Conservation (phyloP, 2,888 invertebrate species). For the Dascillus cervinus region DNA sequence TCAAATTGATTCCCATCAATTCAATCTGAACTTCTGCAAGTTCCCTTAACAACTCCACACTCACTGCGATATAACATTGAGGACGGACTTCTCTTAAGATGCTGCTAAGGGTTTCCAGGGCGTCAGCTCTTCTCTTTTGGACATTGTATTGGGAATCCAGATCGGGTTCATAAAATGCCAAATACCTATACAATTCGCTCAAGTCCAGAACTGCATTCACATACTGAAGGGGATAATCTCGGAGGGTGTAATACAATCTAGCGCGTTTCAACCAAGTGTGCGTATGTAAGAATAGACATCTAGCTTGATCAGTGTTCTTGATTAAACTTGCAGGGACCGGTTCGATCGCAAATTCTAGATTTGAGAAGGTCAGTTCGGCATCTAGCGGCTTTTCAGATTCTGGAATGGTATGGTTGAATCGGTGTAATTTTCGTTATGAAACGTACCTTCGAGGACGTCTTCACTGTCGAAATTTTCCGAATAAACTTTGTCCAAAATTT, state of each 20-base stretch:
- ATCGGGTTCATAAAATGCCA: constrained; percentile 66
- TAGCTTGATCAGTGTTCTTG: constrained; percentile 43
- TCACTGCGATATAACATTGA: constrained; percentile 45
- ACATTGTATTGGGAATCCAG: constrained; percentile 53
- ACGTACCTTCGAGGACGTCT: not conserved
- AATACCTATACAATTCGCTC: constrained; percentile 57
- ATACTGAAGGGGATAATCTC: constrained; percentile 51
- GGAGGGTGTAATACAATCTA: constrained; percentile 50
- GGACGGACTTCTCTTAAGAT: constrained; percentile 50
- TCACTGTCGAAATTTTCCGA: constrained; percentile 2
- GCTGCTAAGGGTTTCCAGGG: constrained; percentile 50
- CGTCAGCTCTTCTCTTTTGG: constrained; percentile 52
- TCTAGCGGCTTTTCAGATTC: not conserved
- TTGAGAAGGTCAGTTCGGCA: constrained; percentile 18
- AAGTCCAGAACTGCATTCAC: constrained; percentile 52
- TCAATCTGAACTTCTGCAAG: constrained; percentile 56
- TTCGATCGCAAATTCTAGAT: constrained; percentile 23
- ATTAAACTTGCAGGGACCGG: constrained; percentile 32
- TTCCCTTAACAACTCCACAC: constrained; percentile 44
- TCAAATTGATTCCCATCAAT: constrained; percentile 54
- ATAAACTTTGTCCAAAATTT: constrained; percentile 5
- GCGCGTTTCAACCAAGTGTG: constrained; percentile 55
- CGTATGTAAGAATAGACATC: constrained; percentile 48
- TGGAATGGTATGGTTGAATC: not conserved
- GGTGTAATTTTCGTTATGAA: not conserved